Evolutionary conservation across 1,140 invertebrate genomes (phyloP), one percentile per base, ranked within the genome.

Genomic region (Hermetia illucens): DNA sequence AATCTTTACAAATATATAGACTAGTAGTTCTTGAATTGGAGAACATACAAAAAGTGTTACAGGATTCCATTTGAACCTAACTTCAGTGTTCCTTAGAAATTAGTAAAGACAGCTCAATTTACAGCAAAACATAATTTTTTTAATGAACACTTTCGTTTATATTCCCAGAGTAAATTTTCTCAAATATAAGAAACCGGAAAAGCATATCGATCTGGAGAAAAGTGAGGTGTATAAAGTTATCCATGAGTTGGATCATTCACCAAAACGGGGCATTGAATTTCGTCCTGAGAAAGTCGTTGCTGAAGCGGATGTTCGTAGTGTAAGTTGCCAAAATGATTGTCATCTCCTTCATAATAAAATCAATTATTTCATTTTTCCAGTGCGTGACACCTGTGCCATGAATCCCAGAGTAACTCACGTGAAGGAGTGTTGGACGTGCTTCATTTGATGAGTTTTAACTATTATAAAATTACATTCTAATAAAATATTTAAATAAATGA

Each of bases 151-250:
- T 19, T 42, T 25, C 25, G 10, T 6, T 39, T 32, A 36, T 38
- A 17, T 21, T 51, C 56, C 2, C 60, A 82, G 79, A 55, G 77
- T 82, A 21, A 82, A 82, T 62, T 82, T 82, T 50, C 71, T 79
- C 65, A 83, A 81, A 61, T 82, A 77, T 62, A 72, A 79, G 52
- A 79, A 80, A 53, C 78, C 79, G 16, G 68, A 72, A 18, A 65
- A 67, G 42, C 73, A 71, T 48, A 69, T 79, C 47, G 75, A 81
- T 53, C 61, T 82, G 44, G 72, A 80, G 62, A 64, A 72, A 47
- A 81, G 78, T 39, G 77, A 77, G 51, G 77, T 80, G 24, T 82
- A 74, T 55, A 77, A 77, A 54, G 64, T 80, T 53, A 69, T 82
- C 47, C 79, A 82, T 62, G 72, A 78, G 48, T 69, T 78, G 69